These are phyloP conservation scores for Sebastes dallii DNA, from an alignment of 2,797 vertebrate species.

Conservation along the genomic window DNA sequence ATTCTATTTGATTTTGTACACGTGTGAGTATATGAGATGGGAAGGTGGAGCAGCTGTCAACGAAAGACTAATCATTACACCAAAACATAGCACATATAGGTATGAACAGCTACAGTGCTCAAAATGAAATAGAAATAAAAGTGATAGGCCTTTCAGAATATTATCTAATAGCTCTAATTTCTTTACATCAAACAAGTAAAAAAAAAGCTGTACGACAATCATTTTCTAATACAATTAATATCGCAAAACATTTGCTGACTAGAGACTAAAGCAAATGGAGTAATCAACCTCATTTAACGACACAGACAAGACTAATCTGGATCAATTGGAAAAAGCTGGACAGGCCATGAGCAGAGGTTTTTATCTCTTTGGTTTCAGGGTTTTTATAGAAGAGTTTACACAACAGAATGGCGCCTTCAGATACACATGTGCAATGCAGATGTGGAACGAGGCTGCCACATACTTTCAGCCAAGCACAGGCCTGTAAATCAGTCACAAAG, in stretches of 20 bases:
- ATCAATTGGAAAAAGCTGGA: background rate
- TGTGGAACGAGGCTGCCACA: background rate
- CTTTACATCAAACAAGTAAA: background rate
- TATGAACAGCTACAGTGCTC: background rate
- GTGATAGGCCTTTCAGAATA: too few relatives aligned
- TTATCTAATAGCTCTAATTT: background rate
- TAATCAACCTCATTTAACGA: background rate
- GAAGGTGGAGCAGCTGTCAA: background rate
- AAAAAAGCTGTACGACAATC: background rate
- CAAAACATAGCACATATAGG: background rate
- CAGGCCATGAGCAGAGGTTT: background rate
- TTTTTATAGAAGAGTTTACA: background rate
- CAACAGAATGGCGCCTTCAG: background rate
- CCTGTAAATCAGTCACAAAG: background rate
- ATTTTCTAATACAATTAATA: background rate
- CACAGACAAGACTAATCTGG: background rate
- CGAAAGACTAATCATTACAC: background rate
- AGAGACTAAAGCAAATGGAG: background rate
- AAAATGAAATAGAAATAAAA: background rate
- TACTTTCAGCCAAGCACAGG: background rate
- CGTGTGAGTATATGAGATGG: background rate
- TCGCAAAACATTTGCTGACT: background rate
- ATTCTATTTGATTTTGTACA: background rate
- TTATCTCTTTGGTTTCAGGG: background rate
- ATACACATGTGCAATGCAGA: slow-evolving; percentile 25